Evolutionary conservation across 2,113 vertebrate genomes (phyloP).

Genomic region (Xyliphius kryptos): DNA sequence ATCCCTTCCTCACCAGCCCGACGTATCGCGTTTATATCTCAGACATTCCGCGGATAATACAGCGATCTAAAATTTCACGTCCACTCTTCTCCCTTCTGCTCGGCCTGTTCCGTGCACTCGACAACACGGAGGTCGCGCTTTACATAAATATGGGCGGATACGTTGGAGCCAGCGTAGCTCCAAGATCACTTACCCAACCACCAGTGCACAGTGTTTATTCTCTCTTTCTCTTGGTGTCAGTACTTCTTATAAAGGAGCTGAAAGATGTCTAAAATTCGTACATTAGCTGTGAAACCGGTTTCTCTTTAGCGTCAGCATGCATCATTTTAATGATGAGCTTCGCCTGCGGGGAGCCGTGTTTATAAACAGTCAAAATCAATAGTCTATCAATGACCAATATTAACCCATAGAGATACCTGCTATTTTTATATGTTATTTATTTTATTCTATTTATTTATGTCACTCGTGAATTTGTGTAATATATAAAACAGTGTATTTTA

Average conservation of each 20-base stretch:
- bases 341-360: constrained; percentile 22
- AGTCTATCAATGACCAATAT: constrained; percentile 15
- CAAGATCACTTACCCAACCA: too few species aligned
- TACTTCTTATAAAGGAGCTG: constrained; percentile 21
- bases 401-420: not conserved
- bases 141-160: constrained; percentile 70
- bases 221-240: constrained; percentile 49
- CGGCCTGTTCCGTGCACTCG: constrained; percentile 50
- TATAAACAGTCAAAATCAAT: constrained; percentile 26
- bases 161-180: constrained; percentile 40
- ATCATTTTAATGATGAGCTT: constrained; percentile 36
- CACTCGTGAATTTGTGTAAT: too few species aligned
- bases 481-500: not conserved
- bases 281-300: constrained; percentile 16
- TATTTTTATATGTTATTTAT: too few species aligned
- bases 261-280: constrained; percentile 14
- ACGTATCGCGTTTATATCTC: not conserved
- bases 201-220: constrained; percentile 47
- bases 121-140: constrained; percentile 51
- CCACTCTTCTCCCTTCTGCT: constrained; percentile 36
- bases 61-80: not conserved
- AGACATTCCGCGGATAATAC: too few species aligned
- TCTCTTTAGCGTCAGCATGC: constrained; percentile 32
- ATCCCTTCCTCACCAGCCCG: too few species aligned
- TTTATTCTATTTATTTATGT: too few species aligned